A percentile compares a stretch with the other conserved stretches of the same genome.
Conservation (phyloP, 2,888 invertebrate species). For the Galeopsomyia nigrocyanea region DNA sequence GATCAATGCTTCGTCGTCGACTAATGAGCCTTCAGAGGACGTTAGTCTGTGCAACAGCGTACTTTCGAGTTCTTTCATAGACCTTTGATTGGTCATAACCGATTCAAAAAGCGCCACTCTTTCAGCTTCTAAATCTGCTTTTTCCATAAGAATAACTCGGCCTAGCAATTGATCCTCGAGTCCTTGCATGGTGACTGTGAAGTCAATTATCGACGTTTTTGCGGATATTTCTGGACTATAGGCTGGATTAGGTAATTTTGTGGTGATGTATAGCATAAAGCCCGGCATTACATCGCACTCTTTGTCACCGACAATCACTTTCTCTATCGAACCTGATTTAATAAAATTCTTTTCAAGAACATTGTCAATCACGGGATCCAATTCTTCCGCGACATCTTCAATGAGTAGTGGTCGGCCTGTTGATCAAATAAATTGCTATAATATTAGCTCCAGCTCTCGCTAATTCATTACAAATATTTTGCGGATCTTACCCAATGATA, state of each 20-base stretch:
- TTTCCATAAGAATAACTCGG: slow-evolving; percentile 95
- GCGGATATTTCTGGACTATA: slow-evolving; percentile 98
- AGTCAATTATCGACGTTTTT: slow-evolving; percentile 96
- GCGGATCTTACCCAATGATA: slow-evolving; percentile 77
- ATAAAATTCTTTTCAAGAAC: slow-evolving; percentile 98
- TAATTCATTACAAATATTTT: too few relatives aligned
- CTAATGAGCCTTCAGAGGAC: slow-evolving; percentile 92
- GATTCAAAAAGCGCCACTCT: slow-evolving; percentile 93
- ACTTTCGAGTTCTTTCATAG: slow-evolving; percentile 95
- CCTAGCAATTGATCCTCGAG: slow-evolving; percentile 95
- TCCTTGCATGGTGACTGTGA: slow-evolving; percentile 97
- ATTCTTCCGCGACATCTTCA: slow-evolving; percentile 94
- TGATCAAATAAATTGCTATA: neutral
- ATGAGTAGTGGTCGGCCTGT: slow-evolving; percentile 83
- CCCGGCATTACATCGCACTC: slow-evolving; percentile 97
- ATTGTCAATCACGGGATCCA: slow-evolving; percentile 97
- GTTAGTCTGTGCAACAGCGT: slow-evolving; percentile 92
- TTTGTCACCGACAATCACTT: slow-evolving; percentile 94
- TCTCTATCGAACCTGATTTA: slow-evolving; percentile 95
- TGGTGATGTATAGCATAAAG: slow-evolving; percentile 95
- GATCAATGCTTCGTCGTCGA: slow-evolving; percentile 96
- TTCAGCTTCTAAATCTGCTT: slow-evolving; percentile 95
- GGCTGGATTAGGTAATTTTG: slow-evolving; percentile 95
- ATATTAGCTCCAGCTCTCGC: too few relatives aligned
- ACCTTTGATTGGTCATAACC: slow-evolving; percentile 95